A percentile compares a stretch with the other conserved stretches of the same genome.
Conservation (phyloP, 92 coral and sea anemone species). For the Epizoanthus scotinus region DNA sequence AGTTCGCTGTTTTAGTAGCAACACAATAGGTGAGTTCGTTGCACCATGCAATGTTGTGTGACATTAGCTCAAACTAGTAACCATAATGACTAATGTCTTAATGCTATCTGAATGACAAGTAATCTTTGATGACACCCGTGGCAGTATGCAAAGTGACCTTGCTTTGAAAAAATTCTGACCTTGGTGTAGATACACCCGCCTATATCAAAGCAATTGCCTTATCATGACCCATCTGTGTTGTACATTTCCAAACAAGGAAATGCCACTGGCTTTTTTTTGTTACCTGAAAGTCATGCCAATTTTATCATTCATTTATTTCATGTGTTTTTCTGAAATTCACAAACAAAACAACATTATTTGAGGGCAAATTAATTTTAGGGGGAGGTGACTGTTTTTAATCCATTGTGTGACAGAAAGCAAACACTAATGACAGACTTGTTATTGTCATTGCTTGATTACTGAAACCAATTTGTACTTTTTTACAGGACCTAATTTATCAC, state of each 20-base stretch:
- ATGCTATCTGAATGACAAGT: neutral
- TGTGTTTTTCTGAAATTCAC: no score
- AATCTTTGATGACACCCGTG: neutral
- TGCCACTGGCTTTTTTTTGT: neutral
- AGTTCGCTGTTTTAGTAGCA: no score
- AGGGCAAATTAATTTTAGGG: neutral
- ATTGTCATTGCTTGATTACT: neutral
- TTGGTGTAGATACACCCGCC: neutral
- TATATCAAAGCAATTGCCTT: neutral
- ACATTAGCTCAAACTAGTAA: neutral
- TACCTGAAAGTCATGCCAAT: neutral
- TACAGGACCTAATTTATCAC: neutral
- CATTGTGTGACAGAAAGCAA: neutral
- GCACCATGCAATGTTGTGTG: constrained; percentile 36
- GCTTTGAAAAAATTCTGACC: neutral
- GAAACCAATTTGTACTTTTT: neutral
- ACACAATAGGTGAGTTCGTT: no score
- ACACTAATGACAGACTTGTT: neutral
- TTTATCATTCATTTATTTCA: neutral
- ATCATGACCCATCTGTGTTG: neutral
- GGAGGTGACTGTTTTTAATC: neutral
- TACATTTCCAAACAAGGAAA: neutral
- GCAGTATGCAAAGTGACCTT: constrained; percentile 25
- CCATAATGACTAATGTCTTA: neutral
- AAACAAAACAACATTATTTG: no score